A percentile compares a stretch with the other conserved stretches of the same genome.
These are phyloP conservation scores for Sycophaga agraensis DNA, from an alignment of 1,140 invertebrate genomes.

Conservation along the genomic window DNA sequence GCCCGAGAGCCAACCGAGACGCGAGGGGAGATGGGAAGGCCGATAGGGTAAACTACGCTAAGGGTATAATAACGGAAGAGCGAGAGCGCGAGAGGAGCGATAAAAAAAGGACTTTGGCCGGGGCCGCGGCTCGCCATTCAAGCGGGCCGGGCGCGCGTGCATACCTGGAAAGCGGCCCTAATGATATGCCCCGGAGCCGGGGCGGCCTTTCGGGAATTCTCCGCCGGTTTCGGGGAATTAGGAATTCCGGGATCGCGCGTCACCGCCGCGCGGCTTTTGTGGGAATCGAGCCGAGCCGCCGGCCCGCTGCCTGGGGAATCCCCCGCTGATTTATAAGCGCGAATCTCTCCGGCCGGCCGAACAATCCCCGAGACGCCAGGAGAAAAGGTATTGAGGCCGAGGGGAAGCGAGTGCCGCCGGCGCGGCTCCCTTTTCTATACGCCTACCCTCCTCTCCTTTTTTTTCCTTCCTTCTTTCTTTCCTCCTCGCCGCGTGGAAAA, in stretches of 20 bases:
- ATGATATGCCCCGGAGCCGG: slow-evolving; percentile 55
- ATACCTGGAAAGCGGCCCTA: slow-evolving; percentile 55
- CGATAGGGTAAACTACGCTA: slow-evolving; percentile 29
- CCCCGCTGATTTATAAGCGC: slow-evolving; percentile 4
- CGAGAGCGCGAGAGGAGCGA: not conserved
- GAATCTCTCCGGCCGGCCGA: not conserved
- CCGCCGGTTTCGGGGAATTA: slow-evolving; percentile 58
- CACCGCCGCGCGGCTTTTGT: not conserved
- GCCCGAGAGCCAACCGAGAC: not conserved
- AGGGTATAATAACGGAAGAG: slow-evolving; percentile 24
- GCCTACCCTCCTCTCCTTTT: too few species aligned
- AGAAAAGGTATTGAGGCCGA: too few species aligned
- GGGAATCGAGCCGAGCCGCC: too few species aligned
- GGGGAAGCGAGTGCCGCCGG: too few species aligned
- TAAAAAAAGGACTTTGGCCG: slow-evolving; percentile 7
- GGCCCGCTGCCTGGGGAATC: too few species aligned
- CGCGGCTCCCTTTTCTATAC: too few species aligned
- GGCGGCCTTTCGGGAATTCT: slow-evolving; percentile 59
- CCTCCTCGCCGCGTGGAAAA: not conserved
- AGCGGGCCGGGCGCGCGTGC: slow-evolving; percentile 34
- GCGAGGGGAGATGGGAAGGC: slow-evolving; percentile 23
- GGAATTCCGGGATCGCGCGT: slow-evolving; percentile 50
- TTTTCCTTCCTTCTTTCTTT: too few species aligned
- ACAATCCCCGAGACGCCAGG: not conserved
- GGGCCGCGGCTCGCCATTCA: slow-evolving; percentile 52